A percentile compares a stretch with the other conserved stretches of the same genome.
These are phyloP conservation scores for Ariopsis seemanni DNA, from an alignment of 2,113 vertebrate species.

Conservation along the genomic window DNA sequence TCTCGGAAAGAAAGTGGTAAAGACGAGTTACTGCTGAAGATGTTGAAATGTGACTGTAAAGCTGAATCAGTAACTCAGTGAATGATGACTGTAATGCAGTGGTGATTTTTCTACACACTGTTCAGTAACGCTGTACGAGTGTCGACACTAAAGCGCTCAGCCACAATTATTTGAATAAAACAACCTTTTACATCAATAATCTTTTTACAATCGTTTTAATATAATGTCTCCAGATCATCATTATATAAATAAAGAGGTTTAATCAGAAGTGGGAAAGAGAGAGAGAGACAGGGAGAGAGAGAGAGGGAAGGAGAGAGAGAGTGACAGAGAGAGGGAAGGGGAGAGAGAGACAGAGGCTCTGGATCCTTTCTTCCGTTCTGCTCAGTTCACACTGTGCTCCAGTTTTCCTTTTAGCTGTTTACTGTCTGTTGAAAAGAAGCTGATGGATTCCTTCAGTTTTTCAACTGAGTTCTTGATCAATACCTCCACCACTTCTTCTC, in stretches of 20 bases:
- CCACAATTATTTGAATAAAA: not conserved
- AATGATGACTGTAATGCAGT: not conserved
- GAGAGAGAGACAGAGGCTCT: too few relatives aligned
- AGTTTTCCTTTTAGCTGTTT: too few relatives aligned
- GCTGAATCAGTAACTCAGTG: not conserved
- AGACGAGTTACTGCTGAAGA: slow-evolving; percentile 58
- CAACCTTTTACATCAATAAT: not conserved
- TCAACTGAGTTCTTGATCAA: too few relatives aligned
- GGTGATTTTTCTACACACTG: not conserved
- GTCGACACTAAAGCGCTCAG: not conserved
- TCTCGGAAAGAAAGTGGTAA: slow-evolving; percentile 20
- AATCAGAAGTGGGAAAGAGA: not conserved
- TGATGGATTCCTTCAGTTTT: too few relatives aligned
- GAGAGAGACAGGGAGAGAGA: too few relatives aligned
- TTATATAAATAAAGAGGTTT: not conserved
- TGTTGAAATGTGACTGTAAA: not conserved
- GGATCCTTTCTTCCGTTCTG: too few relatives aligned
- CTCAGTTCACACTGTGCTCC: too few relatives aligned
- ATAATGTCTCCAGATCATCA: not conserved
- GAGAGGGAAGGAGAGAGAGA: too few relatives aligned
- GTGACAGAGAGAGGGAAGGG: not conserved
- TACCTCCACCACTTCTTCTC: too few relatives aligned
- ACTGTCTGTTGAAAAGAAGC: too few relatives aligned
- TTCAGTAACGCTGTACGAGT: not conserved
- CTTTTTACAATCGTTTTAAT: too few relatives aligned